phyloP scores from a whole-genome alignment of 1,140 invertebrate species.

The Sesamia nonagrioides region DNA sequence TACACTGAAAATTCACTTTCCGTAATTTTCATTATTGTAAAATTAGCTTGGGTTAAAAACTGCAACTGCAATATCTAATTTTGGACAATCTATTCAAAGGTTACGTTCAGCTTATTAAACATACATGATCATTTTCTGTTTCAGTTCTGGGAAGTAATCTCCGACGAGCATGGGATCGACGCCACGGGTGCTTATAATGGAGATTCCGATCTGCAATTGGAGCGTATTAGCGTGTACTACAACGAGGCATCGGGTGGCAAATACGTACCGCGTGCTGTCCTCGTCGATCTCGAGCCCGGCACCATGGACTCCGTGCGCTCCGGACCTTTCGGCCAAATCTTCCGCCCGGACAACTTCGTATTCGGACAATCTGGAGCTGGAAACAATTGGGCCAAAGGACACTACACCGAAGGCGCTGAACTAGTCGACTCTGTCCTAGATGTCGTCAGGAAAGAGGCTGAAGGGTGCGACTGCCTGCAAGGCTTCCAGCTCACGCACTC shows the following conservation, averaged over 20 bases:
- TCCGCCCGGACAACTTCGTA: slow-evolving; percentile 96
- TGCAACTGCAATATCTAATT: too few species aligned
- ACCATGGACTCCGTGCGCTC: slow-evolving; percentile 93
- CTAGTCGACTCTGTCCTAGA: slow-evolving; percentile 95
- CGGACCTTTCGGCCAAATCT: slow-evolving; percentile 94
- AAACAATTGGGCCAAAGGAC: slow-evolving; percentile 96
- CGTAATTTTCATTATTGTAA: too few species aligned
- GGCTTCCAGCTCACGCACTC: slow-evolving; percentile 95
- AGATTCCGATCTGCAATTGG: slow-evolving; percentile 93
- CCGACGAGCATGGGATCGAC: slow-evolving; percentile 95
- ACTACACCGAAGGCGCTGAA: slow-evolving; percentile 97
- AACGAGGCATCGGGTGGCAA: slow-evolving; percentile 94
- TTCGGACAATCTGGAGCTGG: slow-evolving; percentile 91
- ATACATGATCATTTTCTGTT: too few species aligned
- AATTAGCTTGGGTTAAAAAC: too few species aligned
- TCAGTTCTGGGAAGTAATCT: slow-evolving; percentile 89
- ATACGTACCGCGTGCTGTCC: slow-evolving; percentile 93
- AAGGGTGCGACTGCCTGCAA: slow-evolving; percentile 96
- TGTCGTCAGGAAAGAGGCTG: slow-evolving; percentile 95
- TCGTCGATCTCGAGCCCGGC: slow-evolving; percentile 93
- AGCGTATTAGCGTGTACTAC: slow-evolving; percentile 96
- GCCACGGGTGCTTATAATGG: slow-evolving; percentile 93
- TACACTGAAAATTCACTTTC: too few species aligned
- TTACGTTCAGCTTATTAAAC: too few species aligned
- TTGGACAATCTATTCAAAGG: too few species aligned